Evolutionary conservation across 92 coral and sea anemone genomes (phyloP).

Genomic region (Umimayanthus kanabou): DNA sequence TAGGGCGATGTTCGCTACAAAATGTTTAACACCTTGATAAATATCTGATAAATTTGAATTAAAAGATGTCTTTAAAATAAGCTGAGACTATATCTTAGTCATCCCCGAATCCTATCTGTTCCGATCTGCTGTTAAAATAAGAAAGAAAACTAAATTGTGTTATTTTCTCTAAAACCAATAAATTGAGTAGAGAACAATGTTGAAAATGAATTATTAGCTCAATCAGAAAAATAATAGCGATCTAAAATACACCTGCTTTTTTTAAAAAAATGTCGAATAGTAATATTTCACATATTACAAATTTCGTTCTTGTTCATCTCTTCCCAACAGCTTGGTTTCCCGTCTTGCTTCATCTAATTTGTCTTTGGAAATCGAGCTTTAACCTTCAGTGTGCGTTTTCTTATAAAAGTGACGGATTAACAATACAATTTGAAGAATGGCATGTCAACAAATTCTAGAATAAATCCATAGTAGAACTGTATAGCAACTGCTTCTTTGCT

Average conservation of each 20-base stretch:
- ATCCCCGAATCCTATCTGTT: neutral
- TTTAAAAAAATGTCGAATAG: neutral
- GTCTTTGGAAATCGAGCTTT: neutral
- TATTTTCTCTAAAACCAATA: neutral
- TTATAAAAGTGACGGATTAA: neutral
- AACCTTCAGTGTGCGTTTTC: neutral
- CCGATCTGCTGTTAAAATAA: neutral
- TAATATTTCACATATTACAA: neutral
- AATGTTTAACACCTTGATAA: neutral
- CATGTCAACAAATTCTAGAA: neutral
- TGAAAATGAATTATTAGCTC: neutral
- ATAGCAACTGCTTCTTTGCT: neutral
- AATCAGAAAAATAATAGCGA: neutral
- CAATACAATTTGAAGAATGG: neutral
- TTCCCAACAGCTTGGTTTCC: too few species aligned
- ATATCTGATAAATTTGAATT: neutral
- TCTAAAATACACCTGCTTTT: neutral
- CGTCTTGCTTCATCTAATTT: neutral
- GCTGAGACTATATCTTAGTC: too few species aligned
- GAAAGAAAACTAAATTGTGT: neutral
- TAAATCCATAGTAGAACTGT: neutral
- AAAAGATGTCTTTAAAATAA: neutral
- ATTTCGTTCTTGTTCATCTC: neutral
- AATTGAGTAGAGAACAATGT: neutral
- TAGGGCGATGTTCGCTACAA: neutral